Evolutionary conservation across 2,113 vertebrate genomes (phyloP), one percentile per base, ranked within the genome.

Genomic region (Meles meles): DNA sequence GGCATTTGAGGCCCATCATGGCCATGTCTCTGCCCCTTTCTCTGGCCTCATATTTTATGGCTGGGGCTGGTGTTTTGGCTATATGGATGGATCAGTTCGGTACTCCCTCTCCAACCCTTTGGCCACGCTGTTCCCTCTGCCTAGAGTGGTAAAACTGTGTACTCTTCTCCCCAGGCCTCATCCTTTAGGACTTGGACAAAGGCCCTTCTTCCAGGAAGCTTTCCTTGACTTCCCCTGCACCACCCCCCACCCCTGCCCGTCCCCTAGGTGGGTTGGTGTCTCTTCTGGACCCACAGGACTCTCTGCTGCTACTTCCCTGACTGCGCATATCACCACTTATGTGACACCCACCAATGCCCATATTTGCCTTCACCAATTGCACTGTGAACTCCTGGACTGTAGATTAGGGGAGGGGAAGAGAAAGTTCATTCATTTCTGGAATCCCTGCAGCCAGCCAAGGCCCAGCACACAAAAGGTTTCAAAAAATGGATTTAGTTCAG

Each of bases 301-400:
- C 63, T 7, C 21, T 34, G 67, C 42, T 34, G 11, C 59, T 12
- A 13, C 5, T 42, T 18, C 20, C 81, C 42, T 79, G 20, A 7
- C 5, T 34, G 49, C 4, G 0, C 42, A 0, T 25, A 6, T 15
- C 76, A n/a, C 29, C 34, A 0, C 3, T 10, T 42, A 6, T 2
- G 57, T 34, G 27, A 42, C 27, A 14, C 18, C 59, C 20, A 14
- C 29, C 31, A 29, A 5, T 3, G 76, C 42, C 39, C 23, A 31
- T 27, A n/a, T 37, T 18, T 86, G 11, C 57, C 76, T 91, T 61
- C 14, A 34, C 25, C 72, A 42, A 1, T 13, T n/a, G 49, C n/a
- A 6, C 3, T n/a, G 34, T 55, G 65, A 77, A 52, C n/a, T 23
- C 59, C 63, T 25, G n/a, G 52, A 42, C 3, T 2, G 55, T 12